Evolutionary conservation across 2,797 vertebrate species (phyloP).

Genomic region (Enteromius paludinosus): DNA sequence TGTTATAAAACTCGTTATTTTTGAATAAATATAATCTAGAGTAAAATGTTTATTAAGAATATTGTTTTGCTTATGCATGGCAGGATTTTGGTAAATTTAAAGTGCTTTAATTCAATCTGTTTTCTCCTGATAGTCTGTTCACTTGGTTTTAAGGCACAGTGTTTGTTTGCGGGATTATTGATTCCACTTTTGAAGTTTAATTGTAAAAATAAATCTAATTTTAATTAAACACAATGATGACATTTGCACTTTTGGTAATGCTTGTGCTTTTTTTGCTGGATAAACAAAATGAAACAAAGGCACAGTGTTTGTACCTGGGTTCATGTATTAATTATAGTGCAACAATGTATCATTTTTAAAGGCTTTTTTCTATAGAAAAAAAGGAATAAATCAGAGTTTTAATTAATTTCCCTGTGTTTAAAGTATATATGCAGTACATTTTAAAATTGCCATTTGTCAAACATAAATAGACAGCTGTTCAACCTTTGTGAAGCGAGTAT

Average conservation of each 20-base stretch:
- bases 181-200: not conserved
- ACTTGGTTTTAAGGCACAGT: not conserved
- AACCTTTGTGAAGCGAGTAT: not conserved
- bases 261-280: not conserved
- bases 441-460: not conserved
- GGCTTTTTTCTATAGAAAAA: not conserved
- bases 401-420: not conserved
- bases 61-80: not conserved
- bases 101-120: not conserved
- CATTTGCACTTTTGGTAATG: not conserved
- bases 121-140: not conserved
- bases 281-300: slow-evolving; percentile 9
- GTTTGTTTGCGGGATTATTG: not conserved
- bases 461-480: not conserved
- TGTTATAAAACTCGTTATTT: not conserved
- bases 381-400: not conserved
- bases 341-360: not conserved
- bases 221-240: slow-evolving; percentile 4
- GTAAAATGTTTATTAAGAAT: not conserved
- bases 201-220: slow-evolving; percentile 3
- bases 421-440: not conserved
- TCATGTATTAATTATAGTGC: not conserved
- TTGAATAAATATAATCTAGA: not conserved
- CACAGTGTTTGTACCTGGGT: not conserved
- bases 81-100: not conserved